Conservation (phyloP, 2,888 invertebrate genomes). For the Napeogenes inachia region DNA sequence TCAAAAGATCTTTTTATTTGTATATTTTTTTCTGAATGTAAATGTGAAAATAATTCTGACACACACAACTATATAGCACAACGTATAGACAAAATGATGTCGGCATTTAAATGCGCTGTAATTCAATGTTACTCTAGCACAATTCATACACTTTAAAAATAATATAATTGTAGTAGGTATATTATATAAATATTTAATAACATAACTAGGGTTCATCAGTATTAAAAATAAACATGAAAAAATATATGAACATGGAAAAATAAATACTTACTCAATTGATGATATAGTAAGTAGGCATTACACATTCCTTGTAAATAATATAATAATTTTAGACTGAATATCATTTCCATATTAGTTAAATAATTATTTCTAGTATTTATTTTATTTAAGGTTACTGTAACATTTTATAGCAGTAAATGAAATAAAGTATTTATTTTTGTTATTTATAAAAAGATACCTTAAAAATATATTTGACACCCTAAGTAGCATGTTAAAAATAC, state of each 20-base stretch:
- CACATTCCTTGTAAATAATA: too few species aligned
- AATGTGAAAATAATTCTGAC: neutral
- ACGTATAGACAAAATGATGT: neutral
- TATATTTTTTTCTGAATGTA: too few species aligned
- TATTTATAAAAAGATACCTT: too few species aligned
- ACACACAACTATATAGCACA: neutral
- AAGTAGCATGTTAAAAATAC: too few species aligned
- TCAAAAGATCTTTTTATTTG: too few species aligned
- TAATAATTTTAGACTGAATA: constrained; percentile 7
- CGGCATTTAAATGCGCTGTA: neutral
- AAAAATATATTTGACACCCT: too few species aligned
- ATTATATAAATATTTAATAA: constrained; percentile 4
- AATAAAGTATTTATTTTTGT: constrained; percentile 12
- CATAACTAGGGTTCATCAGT: neutral
- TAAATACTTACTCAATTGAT: neutral
- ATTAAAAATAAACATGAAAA: neutral
- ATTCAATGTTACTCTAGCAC: neutral
- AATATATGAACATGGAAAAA: too few species aligned
- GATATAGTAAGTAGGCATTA: neutral
- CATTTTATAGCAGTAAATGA: constrained; percentile 26
- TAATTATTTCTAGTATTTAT: constrained; percentile 60
- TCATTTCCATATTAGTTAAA: constrained; percentile 43
- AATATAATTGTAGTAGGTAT: neutral
- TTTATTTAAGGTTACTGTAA: constrained; percentile 48
- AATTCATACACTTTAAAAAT: constrained; percentile 1